phyloP scores from a whole-genome alignment of 92 coral and sea anemone genomes.

The Ricordea florida region DNA sequence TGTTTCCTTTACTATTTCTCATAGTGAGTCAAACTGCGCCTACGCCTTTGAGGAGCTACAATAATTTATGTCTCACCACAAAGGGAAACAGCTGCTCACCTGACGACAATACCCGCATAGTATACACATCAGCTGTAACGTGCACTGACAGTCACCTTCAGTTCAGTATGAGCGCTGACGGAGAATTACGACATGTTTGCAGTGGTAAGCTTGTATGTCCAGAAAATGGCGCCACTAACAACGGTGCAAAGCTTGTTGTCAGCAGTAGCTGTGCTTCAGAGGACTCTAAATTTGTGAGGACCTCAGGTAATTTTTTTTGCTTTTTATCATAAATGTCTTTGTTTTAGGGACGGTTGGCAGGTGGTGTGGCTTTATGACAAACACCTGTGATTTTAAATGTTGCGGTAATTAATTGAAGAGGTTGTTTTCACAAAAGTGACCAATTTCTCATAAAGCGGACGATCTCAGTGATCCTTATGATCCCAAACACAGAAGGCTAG shows the following conservation, averaged over 20 bases:
- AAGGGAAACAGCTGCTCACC: constrained; percentile 36
- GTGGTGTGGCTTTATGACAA: not conserved
- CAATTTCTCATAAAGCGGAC: too few species aligned
- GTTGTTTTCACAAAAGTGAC: too few species aligned
- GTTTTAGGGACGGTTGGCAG: too few species aligned
- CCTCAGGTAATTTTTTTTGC: constrained; percentile 22
- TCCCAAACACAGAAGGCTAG: too few species aligned
- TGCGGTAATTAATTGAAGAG: too few species aligned
- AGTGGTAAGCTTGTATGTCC: constrained; percentile 73
- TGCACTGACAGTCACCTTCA: constrained; percentile 52
- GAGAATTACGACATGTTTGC: constrained; percentile 65
- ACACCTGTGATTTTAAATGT: not conserved
- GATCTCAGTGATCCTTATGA: too few species aligned
- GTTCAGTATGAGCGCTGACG: constrained; percentile 55
- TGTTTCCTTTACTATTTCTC: too few species aligned
- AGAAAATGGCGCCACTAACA: constrained; percentile 25
- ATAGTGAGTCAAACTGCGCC: constrained; percentile 49
- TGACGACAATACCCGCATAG: constrained; percentile 7
- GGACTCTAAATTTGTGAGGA: constrained; percentile 62
- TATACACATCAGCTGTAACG: constrained; percentile 27
- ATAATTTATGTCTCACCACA: constrained; percentile 53
- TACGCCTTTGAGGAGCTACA: constrained; percentile 56
- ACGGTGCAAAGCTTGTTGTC: constrained; percentile 51
- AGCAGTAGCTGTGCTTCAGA: constrained; percentile 60
- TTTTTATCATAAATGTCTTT: not conserved